Conservation (phyloP, 2,113 vertebrate species). For the Aptenodytes patagonicus region DNA sequence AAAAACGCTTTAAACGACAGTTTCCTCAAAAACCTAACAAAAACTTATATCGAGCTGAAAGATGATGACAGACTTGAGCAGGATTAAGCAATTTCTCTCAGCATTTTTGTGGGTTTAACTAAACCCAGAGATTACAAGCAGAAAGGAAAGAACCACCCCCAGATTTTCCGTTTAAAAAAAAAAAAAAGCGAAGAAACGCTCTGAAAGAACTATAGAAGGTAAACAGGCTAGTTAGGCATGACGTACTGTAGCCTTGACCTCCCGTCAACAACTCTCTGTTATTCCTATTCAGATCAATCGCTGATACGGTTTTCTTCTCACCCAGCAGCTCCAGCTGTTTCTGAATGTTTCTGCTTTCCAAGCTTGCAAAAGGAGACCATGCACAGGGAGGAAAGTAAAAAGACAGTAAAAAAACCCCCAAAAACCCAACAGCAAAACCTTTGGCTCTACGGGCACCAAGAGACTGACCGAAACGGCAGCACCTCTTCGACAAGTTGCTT, state of each 20-base stretch:
- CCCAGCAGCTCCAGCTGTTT: not conserved
- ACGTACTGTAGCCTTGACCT: not conserved
- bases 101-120: constrained; percentile 64
- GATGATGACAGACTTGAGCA: constrained; percentile 39
- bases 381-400: not conserved
- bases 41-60: not conserved
- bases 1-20: not conserved
- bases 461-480: not conserved
- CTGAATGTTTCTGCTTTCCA: not conserved
- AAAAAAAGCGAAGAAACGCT: not conserved
- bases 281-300: not conserved
- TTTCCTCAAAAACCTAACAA: constrained; percentile 14
- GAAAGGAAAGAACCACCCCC: constrained; percentile 65
- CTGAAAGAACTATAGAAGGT: not conserved
- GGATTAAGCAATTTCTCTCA: constrained; percentile 55
- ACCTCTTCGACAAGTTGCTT: not conserved
- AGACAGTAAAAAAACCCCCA: not conserved
- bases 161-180: constrained; percentile 26
- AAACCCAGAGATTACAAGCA: constrained; percentile 49
- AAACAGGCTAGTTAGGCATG: constrained; percentile 21
- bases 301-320: not conserved
- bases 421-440: not conserved
- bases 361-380: not conserved
- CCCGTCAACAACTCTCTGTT: not conserved
- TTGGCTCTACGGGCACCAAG: not conserved